Percentiles rank a stretch among this genome's conserved stretches.
Evolutionary conservation across 2,113 vertebrate species (phyloP).

Genomic region (Echinops telfairi): DNA sequence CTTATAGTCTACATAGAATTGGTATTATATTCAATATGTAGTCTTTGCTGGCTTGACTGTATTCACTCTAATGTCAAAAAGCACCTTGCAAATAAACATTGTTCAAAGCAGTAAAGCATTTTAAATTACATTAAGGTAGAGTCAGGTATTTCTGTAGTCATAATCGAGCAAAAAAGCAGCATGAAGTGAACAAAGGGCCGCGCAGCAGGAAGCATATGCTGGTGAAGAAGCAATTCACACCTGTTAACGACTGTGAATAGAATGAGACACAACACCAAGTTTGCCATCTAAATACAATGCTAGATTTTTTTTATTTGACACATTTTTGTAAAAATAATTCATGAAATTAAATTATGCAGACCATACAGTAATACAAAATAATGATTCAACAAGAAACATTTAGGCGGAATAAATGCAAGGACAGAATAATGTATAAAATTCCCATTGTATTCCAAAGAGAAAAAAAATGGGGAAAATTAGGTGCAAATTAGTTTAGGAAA

Average conservation of each 20-base stretch:
- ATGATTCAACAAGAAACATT: background rate
- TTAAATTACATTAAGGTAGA: constrained; percentile 80
- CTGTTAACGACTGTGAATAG: constrained; percentile 83
- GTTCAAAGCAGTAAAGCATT: constrained; percentile 79
- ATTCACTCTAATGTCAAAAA: constrained; percentile 75
- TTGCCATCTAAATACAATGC: constrained; percentile 71
- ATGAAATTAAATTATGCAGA: constrained; percentile 79
- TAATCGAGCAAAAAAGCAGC: constrained; percentile 77
- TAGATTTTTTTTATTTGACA: constrained; percentile 61
- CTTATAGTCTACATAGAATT: background rate
- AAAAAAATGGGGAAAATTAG: background rate
- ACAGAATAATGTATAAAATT: background rate
- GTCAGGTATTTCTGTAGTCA: constrained; percentile 72
- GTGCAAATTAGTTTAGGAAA: constrained; percentile 15
- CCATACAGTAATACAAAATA: constrained; percentile 64
- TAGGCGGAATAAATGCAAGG: constrained; percentile 42
- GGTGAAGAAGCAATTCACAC: constrained; percentile 82
- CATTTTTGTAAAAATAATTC: constrained; percentile 69
- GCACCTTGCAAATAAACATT: constrained; percentile 80
- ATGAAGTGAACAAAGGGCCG: constrained; percentile 78
- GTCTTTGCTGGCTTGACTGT: constrained; percentile 58
- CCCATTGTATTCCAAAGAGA: background rate
- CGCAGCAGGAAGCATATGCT: constrained; percentile 78
- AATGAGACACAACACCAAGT: constrained; percentile 69
- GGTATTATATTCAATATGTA: background rate